Evolutionary conservation across 2,113 vertebrate species (phyloP), one percentile per base, ranked within the genome.

Genomic region (Apaloderma vittatum): DNA sequence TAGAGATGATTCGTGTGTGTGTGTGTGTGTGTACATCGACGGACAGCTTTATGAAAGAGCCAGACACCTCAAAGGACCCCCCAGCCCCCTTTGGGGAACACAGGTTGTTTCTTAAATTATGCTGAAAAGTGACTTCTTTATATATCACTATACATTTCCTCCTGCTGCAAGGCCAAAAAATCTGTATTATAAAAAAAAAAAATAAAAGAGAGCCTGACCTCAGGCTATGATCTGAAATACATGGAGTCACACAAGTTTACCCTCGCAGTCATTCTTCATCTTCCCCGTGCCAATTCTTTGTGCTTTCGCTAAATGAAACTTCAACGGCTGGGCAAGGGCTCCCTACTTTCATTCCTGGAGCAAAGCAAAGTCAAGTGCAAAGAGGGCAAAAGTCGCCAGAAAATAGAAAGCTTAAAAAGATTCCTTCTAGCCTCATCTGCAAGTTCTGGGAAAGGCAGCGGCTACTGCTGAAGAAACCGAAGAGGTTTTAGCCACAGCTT

Each of bases 261-360:
- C 93, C 80, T 86, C 49, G 43, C 77, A 87, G 76, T 71, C 55
- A 76, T 94, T 93, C 95, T 88, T 96, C 94, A 95, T 54, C 80
- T 55, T 92, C 95, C 77, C 90, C 16, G 32, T 57, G 90, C 93
- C 80, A 79, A 32, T 80, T 86, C 83, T 75, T 91, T 86, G 88
- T 87, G 88, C 78, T 88, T 93, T 75, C 30, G 43, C 75, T 85
- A 93, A 97, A 95, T 84, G 90, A 91, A 87, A 90, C 90, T 93
- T 97, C 94, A 97, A 91, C 61, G 70, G 71, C 32, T 88, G 83
- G 93, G 78, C 98, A 97, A 95, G 76, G 80, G 82, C 90, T 96
- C 78, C 26, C 55, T 68, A n/a, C 95, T 91, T 98, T 77, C 75
- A 37, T 70, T 70, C 90, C 86, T n/a, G 58, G 94, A 94, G 84